Percentiles rank a stretch among this genome's conserved stretches.
phyloP scores from a whole-genome alignment of 2,113 vertebrate species.

The Ictalurus punctatus region DNA sequence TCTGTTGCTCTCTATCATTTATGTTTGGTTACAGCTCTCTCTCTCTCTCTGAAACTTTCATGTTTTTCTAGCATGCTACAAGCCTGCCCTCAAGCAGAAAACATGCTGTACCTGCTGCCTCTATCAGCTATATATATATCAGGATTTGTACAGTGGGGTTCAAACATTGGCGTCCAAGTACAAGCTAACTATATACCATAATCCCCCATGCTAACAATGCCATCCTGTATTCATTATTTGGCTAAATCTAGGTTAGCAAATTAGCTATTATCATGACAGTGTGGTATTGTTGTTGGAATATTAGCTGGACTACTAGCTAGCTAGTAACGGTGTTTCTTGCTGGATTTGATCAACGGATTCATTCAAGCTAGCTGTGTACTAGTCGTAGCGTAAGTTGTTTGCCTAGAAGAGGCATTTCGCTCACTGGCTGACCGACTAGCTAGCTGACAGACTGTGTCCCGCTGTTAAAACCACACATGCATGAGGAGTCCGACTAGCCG shows the following conservation, averaged over 20 bases:
- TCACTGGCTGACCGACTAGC: background rate
- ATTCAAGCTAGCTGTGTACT: background rate
- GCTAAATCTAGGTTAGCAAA: background rate
- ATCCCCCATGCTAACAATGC: background rate
- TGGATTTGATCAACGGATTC: background rate
- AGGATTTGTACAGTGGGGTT: background rate
- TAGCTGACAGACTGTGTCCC: background rate
- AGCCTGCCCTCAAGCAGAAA: background rate
- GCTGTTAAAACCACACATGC: background rate
- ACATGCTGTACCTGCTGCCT: background rate
- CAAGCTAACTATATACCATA: background rate
- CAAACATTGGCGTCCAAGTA: background rate
- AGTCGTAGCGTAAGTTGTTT: background rate
- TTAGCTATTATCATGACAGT: background rate
- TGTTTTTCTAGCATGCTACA: slow-evolving; percentile 11
- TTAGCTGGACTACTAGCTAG: background rate
- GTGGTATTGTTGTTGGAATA: background rate
- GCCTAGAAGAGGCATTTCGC: background rate
- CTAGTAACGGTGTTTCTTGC: background rate
- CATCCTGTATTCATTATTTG: background rate
- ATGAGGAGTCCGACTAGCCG: background rate
- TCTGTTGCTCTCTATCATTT: slow-evolving; percentile 22
- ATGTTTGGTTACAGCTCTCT: slow-evolving; percentile 35
- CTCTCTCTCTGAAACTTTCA: slow-evolving; percentile 33
- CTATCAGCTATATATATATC: background rate